phyloP scores from a whole-genome alignment of 2,113 vertebrate genomes.

The Pterocles gutturalis region DNA sequence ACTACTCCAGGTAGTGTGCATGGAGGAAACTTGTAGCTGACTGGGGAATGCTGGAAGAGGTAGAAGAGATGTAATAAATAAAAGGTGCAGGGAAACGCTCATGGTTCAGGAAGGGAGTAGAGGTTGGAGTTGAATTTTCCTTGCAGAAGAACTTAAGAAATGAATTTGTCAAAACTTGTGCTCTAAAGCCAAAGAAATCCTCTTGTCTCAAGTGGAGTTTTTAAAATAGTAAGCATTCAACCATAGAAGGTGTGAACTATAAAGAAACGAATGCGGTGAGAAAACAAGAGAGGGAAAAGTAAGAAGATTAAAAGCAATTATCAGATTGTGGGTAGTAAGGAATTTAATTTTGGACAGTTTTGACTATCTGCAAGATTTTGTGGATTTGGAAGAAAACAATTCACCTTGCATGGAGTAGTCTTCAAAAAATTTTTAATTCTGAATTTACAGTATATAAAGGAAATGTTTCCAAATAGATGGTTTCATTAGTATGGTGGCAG shows the following conservation, averaged over 20 bases:
- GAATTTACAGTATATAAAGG: background rate
- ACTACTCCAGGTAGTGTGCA: background rate
- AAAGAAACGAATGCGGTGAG: background rate
- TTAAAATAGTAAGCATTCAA: background rate
- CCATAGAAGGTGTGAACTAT: background rate
- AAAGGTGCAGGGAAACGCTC: background rate
- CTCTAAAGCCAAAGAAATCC: background rate
- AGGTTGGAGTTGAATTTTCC: background rate
- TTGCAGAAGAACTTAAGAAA: background rate
- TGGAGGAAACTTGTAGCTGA: background rate
- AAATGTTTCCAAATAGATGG: background rate
- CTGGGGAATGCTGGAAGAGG: background rate
- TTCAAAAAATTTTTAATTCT: background rate
- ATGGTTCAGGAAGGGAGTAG: rapidly evolving
- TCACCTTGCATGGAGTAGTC: background rate
- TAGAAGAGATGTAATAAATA: background rate
- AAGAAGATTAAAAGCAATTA: background rate
- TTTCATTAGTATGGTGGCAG: rapidly evolving
- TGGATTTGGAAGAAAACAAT: background rate
- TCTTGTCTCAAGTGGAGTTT: background rate
- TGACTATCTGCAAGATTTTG: background rate
- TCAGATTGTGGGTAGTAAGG: background rate
- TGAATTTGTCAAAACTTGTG: background rate
- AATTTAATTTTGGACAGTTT: background rate
- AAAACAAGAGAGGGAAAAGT: background rate